Conservation (phyloP, 1,140 invertebrate species). For the Drosophila sulfurigaster region DNA sequence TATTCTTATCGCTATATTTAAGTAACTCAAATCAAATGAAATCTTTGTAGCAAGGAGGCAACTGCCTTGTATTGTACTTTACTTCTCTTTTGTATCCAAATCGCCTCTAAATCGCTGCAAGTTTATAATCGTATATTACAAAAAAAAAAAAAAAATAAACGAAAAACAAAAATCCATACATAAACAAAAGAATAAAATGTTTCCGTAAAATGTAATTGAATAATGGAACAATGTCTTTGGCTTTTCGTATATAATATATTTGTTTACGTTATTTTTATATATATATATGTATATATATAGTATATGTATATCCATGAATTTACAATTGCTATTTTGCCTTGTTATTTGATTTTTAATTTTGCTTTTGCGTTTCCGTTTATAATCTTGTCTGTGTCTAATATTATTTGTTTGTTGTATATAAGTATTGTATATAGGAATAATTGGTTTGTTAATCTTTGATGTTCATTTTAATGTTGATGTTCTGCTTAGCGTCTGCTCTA, state of each 20-base stretch:
- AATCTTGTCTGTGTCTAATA: constrained; percentile 43
- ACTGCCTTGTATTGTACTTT: constrained; percentile 76
- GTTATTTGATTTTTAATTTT: constrained; percentile 73
- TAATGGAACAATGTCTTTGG: constrained; percentile 26
- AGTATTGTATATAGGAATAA: constrained; percentile 82
- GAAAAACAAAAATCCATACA: constrained; percentile 18
- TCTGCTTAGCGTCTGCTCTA: constrained; percentile 10
- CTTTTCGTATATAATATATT: constrained; percentile 78
- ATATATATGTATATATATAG: background rate
- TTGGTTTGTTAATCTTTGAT: constrained; percentile 78
- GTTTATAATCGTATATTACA: constrained; percentile 44
- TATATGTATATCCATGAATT: constrained; percentile 40
- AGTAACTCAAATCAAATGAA: constrained; percentile 48
- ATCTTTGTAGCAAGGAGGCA: constrained; percentile 30
- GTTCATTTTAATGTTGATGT: constrained; percentile 39
- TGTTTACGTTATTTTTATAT: constrained; percentile 40
- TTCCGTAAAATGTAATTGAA: constrained; percentile 45
- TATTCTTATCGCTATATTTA: constrained; percentile 36
- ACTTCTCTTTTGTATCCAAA: constrained; percentile 59
- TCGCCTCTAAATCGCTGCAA: constrained; percentile 46
- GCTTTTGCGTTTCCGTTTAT: constrained; percentile 62
- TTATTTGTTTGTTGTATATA: constrained; percentile 57
- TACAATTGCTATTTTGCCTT: constrained; percentile 69
- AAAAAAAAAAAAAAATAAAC: background rate
- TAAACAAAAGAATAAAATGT: constrained; percentile 41